Base-by-base conservation (phyloP, 2,888 invertebrate species). In the Hyposoter dolosus region DNA sequence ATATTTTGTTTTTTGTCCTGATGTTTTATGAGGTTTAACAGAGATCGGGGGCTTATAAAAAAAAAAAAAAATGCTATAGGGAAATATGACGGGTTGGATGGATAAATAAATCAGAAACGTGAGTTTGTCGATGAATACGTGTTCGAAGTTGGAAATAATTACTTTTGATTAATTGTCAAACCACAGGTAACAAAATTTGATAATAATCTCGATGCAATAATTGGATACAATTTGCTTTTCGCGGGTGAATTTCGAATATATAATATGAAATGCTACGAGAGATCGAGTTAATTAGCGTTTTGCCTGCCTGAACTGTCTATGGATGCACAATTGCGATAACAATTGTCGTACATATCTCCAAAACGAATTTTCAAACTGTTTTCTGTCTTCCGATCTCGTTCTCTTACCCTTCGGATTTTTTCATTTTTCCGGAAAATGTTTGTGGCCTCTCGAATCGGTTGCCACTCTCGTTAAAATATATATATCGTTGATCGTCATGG, bases 381-480 rank as follows among this genome's bases (percentile, higher is more conserved):
- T 19, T 19, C 28, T 32, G 23, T 47, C 28, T 56, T 2, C 45
- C 69, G 15, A 56, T 69, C 9, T 68, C 19, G 35, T 69, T 71
- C 65, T 65, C n/a, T 32, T 40, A 12, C 53, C 23, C 45, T 68
- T 4, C 17, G 12, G 12, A 12, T 53, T 53, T 72, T 28, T 53
- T 10, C 12, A 19, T 56, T 17, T 50, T 47, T 23, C 66, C 12
- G 23, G 12, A 77, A 77, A 81, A 43, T 69, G 78, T 66, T n/a
- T 43, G 60, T 56, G 60, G 35, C 40, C 28, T 17, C 43, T 40
- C 17, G 12, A 53, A n/a, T 56, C 47, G 28, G 60, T 60, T 15
- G 60, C 15, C 28, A 60, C 32, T 40, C 78, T 75, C 53, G 78
- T 83, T 82, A 82, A 82, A 80, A 76, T 50, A 79, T 69, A 63